These are phyloP conservation scores for Tuberolachnus salignus DNA, from an alignment of 2,888 invertebrate genomes.

Conservation along the genomic window DNA sequence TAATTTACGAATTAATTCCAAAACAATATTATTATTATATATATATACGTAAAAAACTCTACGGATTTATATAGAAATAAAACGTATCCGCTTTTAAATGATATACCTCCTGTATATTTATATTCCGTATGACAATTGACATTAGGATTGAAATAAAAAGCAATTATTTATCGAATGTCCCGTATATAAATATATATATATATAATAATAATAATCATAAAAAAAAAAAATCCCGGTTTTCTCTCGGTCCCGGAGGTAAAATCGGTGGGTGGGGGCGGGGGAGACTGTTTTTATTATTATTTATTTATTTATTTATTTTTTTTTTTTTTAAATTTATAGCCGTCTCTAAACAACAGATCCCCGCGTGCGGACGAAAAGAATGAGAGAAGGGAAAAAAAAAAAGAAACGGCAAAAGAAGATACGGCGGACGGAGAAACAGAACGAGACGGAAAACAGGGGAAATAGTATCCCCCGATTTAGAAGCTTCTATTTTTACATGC, in stretches of 20 bases:
- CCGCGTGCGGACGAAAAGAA: background rate
- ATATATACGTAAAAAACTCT: no score
- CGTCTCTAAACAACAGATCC: constrained; percentile 19
- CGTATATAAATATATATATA: no score
- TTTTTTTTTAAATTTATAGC: constrained; percentile 37
- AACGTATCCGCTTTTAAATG: no score
- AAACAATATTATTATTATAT: no score
- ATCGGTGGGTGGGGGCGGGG: background rate
- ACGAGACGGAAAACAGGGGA: constrained; percentile 28
- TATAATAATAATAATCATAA: constrained; percentile 9
- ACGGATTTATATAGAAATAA: no score
- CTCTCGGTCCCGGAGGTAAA: constrained; percentile 33
- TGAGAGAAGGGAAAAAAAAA: background rate
- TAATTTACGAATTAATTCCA: no score
- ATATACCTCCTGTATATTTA: no score
- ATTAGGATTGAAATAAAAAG: no score
- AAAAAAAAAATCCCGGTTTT: constrained; percentile 21
- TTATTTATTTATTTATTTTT: no score
- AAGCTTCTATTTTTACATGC: constrained; percentile 40
- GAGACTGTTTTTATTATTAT: no score
- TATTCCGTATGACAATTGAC: background rate
- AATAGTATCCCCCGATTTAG: constrained; percentile 37
- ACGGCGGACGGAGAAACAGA: background rate
- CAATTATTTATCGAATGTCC: background rate
- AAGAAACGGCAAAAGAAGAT: constrained; percentile 3